Conservation (phyloP, 2,797 vertebrate species). For the Cynopterus sphinx region DNA sequence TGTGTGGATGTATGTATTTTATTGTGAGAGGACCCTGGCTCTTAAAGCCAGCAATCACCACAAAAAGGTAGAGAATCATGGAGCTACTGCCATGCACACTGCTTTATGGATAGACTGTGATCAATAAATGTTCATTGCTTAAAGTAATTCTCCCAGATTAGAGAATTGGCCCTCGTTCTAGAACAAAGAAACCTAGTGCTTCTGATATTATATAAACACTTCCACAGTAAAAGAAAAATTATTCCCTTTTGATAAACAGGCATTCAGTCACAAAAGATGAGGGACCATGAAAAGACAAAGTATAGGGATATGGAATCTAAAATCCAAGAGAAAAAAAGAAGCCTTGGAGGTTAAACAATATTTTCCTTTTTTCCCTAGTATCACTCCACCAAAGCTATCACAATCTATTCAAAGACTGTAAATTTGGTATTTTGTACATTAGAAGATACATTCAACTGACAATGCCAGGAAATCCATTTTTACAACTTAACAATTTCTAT, state of each 20-base stretch:
- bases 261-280: constrained; percentile 20
- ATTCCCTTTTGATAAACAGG: background rate
- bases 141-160: background rate
- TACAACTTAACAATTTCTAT: constrained; percentile 79
- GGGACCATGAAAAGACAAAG: background rate
- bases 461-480: constrained; percentile 74
- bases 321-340: constrained; percentile 1
- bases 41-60: background rate
- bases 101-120: background rate
- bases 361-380: background rate
- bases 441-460: constrained; percentile 73
- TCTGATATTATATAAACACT: background rate
- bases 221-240: background rate
- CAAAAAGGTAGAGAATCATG: background rate
- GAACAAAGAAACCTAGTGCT: constrained; percentile 34
- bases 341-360: constrained; percentile 50
- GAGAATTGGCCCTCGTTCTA: background rate
- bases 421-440: constrained; percentile 74
- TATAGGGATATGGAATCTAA: constrained; percentile 40
- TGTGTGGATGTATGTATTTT: background rate
- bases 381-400: constrained; percentile 51
- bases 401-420: constrained; percentile 64
- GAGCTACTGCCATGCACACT: background rate
- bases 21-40: background rate
- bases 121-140: background rate